Evolutionary conservation across 2,888 invertebrate species (phyloP).

Genomic region (Acanthococcus lagerstroemiae): DNA sequence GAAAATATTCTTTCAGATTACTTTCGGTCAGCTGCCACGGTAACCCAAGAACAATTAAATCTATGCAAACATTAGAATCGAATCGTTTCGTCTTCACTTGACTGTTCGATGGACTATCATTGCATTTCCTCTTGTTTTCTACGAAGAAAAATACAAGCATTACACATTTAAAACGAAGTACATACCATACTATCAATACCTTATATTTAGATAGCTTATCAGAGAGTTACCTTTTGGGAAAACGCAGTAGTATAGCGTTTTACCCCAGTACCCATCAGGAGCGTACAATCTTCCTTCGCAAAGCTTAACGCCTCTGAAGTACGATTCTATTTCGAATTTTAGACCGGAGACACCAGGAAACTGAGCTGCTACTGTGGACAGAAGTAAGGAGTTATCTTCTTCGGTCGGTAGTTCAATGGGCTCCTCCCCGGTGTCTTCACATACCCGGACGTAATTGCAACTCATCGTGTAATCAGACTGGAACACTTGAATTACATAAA

Average conservation of each 20-base stretch:
- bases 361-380: constrained; percentile 88
- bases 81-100: constrained; percentile 90
- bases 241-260: constrained; percentile 48
- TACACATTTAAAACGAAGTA: no score
- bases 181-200: not conserved
- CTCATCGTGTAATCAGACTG: not conserved
- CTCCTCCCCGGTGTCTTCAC: constrained; percentile 90
- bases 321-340: constrained; percentile 67
- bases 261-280: constrained; percentile 80
- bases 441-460: constrained; percentile 46
- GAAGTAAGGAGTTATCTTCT: constrained; percentile 76
- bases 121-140: constrained; percentile 93
- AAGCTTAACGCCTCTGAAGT: constrained; percentile 70
- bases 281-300: constrained; percentile 85
- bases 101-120: constrained; percentile 62
- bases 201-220: not conserved
- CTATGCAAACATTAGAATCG: constrained; percentile 85
- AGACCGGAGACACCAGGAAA: constrained; percentile 94
- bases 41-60: constrained; percentile 92
- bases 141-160: not conserved
- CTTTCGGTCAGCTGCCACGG: constrained; percentile 98
- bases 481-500: no score
- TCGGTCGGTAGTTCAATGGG: constrained; percentile 92
- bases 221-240: constrained; percentile 47
- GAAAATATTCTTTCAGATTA: constrained; percentile 90